These are phyloP conservation scores for Galendromus occidentalis DNA, from an alignment of 1,140 invertebrate genomes.

Conservation along the genomic window DNA sequence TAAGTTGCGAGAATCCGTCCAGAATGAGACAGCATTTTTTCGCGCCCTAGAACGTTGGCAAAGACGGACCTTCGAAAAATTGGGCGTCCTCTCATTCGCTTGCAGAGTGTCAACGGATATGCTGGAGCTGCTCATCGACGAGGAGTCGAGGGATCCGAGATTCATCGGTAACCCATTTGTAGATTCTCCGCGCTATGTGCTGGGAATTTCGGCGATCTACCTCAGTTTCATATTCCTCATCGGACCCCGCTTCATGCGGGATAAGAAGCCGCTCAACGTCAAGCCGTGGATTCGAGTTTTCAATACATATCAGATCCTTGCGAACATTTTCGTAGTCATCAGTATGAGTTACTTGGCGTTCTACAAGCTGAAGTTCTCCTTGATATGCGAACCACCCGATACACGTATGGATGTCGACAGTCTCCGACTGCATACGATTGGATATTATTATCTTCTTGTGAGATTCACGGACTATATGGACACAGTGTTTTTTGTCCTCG, in stretches of 20 bases:
- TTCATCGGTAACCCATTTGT: background rate
- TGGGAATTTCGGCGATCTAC: background rate
- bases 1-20: too few species aligned
- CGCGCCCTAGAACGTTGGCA: too few species aligned
- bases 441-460: conserved; percentile 8
- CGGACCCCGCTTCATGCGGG: background rate
- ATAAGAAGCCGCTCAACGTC: background rate
- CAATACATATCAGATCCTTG: conserved; percentile 3
- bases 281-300: background rate
- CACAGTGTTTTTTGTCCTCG: conserved; percentile 30
- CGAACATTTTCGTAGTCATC: background rate
- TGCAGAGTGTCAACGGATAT: background rate
- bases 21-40: too few species aligned
- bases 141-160: background rate
- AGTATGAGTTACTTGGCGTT: conserved; percentile 5
- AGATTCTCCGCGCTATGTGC: background rate
- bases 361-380: background rate
- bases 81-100: too few species aligned
- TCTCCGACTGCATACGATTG: background rate
- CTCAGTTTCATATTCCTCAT: background rate
- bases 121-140: background rate
- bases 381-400: background rate
- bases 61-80: too few species aligned
- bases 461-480: conserved; percentile 27
- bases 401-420: background rate